phyloP scores from a whole-genome alignment of 2,113 vertebrate genomes.

The Trogon melanurus region DNA sequence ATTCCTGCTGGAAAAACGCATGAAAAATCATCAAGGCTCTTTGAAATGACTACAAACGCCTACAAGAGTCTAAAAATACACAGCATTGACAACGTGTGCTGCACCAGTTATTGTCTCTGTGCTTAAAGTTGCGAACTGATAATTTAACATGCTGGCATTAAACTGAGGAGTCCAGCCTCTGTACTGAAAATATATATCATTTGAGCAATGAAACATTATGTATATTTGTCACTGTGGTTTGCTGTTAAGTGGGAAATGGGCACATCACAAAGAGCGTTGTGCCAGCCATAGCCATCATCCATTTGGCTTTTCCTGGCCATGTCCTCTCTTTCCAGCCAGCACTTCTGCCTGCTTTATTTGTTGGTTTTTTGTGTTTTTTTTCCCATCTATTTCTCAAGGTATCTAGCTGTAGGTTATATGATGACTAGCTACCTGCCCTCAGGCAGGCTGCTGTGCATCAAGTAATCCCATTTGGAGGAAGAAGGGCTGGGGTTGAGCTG shows the following conservation, averaged over 20 bases:
- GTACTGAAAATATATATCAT: background rate
- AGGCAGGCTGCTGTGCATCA: background rate
- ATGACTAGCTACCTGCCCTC: background rate
- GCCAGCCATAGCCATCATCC: background rate
- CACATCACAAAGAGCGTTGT: background rate
- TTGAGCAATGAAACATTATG: background rate
- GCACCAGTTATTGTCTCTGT: conserved; percentile 12
- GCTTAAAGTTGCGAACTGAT: background rate
- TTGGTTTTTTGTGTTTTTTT: too few species aligned
- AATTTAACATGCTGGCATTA: background rate
- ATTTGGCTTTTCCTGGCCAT: background rate
- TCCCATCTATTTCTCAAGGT: background rate
- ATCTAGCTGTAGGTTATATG: background rate
- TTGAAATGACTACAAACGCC: background rate
- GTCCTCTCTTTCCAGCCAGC: background rate
- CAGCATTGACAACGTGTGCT: background rate
- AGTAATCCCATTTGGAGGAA: background rate
- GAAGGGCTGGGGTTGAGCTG: background rate
- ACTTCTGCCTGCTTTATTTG: background rate
- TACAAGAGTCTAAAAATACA: conserved; percentile 44
- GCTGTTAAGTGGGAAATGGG: background rate
- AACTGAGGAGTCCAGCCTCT: background rate
- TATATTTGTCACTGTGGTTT: background rate
- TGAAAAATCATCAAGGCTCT: background rate
- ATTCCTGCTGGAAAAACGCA: background rate